These are phyloP conservation scores for Trachops cirrhosus DNA, from an alignment of 2,797 vertebrate genomes.

Conservation along the genomic window DNA sequence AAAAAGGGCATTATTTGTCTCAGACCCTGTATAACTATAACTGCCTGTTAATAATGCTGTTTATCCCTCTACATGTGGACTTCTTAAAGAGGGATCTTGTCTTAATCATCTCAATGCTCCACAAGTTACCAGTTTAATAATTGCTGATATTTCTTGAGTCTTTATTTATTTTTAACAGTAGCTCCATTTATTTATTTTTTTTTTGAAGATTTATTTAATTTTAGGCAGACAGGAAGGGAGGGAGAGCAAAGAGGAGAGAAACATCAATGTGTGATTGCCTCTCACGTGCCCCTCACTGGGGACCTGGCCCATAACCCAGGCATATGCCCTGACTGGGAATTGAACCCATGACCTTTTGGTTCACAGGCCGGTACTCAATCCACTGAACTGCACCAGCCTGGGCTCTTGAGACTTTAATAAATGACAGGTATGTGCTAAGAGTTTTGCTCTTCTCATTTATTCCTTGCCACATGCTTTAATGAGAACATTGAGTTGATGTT, in stretches of 20 bases:
- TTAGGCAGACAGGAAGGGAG: no score
- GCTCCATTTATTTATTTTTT: no score
- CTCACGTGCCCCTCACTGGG: no score
- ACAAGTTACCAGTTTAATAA: neutral
- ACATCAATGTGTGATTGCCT: no score
- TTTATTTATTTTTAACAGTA: neutral
- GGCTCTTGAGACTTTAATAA: neutral
- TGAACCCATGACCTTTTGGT: no score
- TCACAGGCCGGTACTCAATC: no score
- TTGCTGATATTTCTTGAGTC: neutral
- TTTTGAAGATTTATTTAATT: no score
- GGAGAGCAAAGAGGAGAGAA: no score
- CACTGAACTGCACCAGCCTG: no score
- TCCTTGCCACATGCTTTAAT: neutral
- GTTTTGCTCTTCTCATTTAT: neutral
- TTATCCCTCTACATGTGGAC: neutral
- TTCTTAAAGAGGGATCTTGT: neutral
- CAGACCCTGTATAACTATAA: neutral
- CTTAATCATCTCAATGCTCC: neutral
- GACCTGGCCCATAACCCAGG: no score
- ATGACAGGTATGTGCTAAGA: neutral
- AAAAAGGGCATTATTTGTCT: no score
- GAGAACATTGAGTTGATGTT: neutral
- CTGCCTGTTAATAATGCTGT: neutral
- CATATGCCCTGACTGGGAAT: no score